Evolutionary conservation across 2,797 vertebrate genomes (phyloP), one percentile per base, ranked within the genome.

Genomic region (Schizopygopsis pylzovi): DNA sequence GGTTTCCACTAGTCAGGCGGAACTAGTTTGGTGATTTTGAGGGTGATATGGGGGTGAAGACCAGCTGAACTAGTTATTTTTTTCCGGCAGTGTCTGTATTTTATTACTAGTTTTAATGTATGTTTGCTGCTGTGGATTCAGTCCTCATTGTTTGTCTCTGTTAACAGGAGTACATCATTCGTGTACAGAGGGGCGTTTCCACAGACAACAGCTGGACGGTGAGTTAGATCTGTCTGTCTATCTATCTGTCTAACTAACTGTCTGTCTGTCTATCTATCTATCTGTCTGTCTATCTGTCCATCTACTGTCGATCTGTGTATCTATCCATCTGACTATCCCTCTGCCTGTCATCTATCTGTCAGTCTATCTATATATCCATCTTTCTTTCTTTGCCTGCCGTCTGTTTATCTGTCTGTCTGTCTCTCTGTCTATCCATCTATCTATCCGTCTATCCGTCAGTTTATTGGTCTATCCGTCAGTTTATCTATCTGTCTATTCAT

Each of bases 131-230:
- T 18, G 22, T 83, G 83, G 72, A 25, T 67, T 76, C 5, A 43
- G 15, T 54, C 37, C 5, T 49, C 3, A 28, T 59, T 63, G 4
- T 10, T 68, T 63, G 3, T n/a, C 41, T 72, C 9, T 86, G 8
- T 75, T 81, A 91, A 84, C 93, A 99, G 98, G 98, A 99, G 91
- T 99, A 99, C 91, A 98, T 99, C 81, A 96, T 99, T 89, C 94
- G 97, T 84, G 97, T 99, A 10, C 98, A 99, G 92, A 97, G 98
- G 93, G 98, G 98, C 73, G 95, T 99, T 92, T 96, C 97, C 65
- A 87, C 94, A 88, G 98, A 99, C 87, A 98, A 98, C 93, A 98
- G 95, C 90, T 99, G 98, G 98, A 98, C 99, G 96, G 98, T 99
- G 96, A 73, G 78, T 73, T 73, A 25, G 12, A 43, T 12, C 37